Base-by-base conservation (phyloP, 2,888 invertebrate genomes). In the Pristionchus mayeri region DNA sequence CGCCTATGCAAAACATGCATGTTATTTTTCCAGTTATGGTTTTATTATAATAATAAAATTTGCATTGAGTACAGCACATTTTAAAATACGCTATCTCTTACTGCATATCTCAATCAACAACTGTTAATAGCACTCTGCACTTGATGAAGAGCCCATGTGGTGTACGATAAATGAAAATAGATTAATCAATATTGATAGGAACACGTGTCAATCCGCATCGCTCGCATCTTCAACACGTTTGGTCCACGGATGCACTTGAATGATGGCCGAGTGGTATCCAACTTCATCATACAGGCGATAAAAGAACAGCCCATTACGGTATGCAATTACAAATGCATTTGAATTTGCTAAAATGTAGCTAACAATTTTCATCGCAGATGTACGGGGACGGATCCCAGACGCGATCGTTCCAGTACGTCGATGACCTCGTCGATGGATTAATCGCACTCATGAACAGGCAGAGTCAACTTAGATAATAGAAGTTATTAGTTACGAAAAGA, bases 191-290 rank as follows among this genome's bases (percentile, higher is more conserved):
- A n/a, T n/a, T n/a, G n/a, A n/a, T 88, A 98, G 94, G 98, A 99
- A 93, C 96, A 96, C 79, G 96, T 99, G 40, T 95, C 96, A 67
- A 97, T 99, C 0, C 95, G 98, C 82, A 98, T 99, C 13, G 99
- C 99, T 1, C 95, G 99, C 88, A 99, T 99, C 90, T 99, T 99
- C 94, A 99, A 99, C 93, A 99, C 99, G 0, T 99, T 97, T 93
- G 99, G 99, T 0, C 99, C 99, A 0, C 94, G 99, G 90, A 99
- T 99, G 99, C 98, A 98, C 92, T 97, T 97, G 95, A 97, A 98
- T 88, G 99, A 99, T 93, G 99, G 99, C 0, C 95, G 99, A 57
- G 98, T 99, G 0, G 98, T 99, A 0, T 98, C 98, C 21, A 99
- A 99, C 94, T 99, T 99, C 92, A 97, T 99, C 88, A 95, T 98